These are phyloP conservation scores for Lithophane leautieri DNA, from an alignment of 2,888 invertebrate genomes.

Conservation along the genomic window DNA sequence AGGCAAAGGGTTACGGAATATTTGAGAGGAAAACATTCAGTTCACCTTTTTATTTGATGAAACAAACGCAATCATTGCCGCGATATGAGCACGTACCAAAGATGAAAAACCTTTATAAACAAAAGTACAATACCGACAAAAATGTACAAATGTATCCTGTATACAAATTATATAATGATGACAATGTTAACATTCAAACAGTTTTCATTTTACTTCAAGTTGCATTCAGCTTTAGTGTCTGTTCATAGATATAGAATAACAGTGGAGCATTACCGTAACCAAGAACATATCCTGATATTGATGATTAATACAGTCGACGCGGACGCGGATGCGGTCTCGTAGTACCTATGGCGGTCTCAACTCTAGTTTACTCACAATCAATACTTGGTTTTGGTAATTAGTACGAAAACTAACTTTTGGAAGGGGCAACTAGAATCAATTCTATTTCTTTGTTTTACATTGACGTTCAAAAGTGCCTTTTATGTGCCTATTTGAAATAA, in stretches of 20 bases:
- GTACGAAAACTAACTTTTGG: no score
- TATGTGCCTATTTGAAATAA: no score
- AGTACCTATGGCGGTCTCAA: conserved; percentile 9
- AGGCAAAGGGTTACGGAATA: conserved; percentile 58
- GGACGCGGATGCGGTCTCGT: conserved; percentile 60
- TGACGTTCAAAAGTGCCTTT: no score
- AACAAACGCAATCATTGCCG: background rate
- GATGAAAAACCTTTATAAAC: background rate
- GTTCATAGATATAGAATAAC: conserved; percentile 35
- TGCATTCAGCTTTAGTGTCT: conserved; percentile 11
- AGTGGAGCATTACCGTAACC: conserved; percentile 52
- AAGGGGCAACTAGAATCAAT: no score
- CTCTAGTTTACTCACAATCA: conserved; percentile 9
- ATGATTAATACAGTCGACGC: conserved; percentile 59
- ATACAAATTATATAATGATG: background rate
- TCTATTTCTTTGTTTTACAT: no score
- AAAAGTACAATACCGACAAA: background rate
- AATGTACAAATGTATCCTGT: background rate
- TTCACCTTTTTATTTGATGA: background rate
- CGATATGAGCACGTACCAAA: background rate
- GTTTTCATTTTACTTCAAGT: conserved; percentile 23
- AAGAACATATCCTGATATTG: conserved; percentile 61
- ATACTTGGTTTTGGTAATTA: conserved; percentile 5
- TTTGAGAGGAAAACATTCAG: conserved; percentile 24
- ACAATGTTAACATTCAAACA: background rate